Evolutionary conservation across 2,888 invertebrate genomes (phyloP), one percentile per base, ranked within the genome.

Genomic region (Ichneumoninae sp.): DNA sequence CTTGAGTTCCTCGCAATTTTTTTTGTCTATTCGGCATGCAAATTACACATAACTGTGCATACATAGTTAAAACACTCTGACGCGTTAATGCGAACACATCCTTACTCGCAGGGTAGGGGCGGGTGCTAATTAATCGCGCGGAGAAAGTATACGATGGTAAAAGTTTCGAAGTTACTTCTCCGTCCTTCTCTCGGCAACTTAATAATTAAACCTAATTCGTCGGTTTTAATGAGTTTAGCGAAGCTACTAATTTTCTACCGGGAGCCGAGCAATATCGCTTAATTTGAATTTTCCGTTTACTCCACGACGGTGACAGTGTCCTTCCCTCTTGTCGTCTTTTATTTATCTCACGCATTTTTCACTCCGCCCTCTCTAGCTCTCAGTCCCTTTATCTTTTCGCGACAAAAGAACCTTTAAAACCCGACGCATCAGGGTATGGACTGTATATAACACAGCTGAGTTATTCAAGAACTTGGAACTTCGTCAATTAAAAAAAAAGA

Each of bases 131-230:
- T 30, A 33, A 62, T n/a, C 33, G 30, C 26, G 16, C 33, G 22
- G 33, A 33, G 26, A 26, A 62, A 19, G n/a, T 26, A 30, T 60
- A 60, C 47, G 7, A 62, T 6, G 5, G 47, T 40, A 74, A 40
- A 60, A 60, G 44, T 60, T 81, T 72, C 68, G 4, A 60, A 81
- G 40, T 52, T 33, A 69, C 47, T 26, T 3, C 3, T 44, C 40
- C 40, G 10, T 3, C 16, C 16, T 44, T 44, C 60, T 62, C 54
- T n/a, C 44, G 54, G 47, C 22, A 60, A 69, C 70, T 76, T 57
- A 44, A 76, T 80, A 54, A 70, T 76, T 68, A 10, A 70, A 70
- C 52, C 22, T 44, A 54, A 69, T 36, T 60, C 40, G n/a, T 33
- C n/a, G 70, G 19, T 30, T 26, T 57, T 62, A 69, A 62, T 62